phyloP scores from a whole-genome alignment of 2,888 invertebrate species.

The Tuberolachnus salignus region DNA sequence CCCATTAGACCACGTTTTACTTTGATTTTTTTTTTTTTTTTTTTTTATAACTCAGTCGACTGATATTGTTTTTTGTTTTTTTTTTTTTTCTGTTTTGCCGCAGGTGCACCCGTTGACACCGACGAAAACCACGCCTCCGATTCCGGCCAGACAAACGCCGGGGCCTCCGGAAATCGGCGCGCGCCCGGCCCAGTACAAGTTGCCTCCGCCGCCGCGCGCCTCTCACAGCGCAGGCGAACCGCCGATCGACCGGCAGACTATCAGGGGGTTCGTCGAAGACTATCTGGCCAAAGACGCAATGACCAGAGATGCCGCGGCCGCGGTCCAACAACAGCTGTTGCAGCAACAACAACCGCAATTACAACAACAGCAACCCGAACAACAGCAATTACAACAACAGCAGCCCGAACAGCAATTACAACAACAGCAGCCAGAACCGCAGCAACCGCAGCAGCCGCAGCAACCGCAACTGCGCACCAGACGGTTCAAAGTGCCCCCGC shows the following conservation, averaged over 20 bases:
- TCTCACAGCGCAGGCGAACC: conserved; percentile 60
- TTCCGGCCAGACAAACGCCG: conserved; percentile 26
- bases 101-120: neutral
- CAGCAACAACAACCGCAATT: too few relatives aligned
- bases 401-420: neutral
- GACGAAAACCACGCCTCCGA: neutral
- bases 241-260: conserved; percentile 56
- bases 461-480: conserved; percentile 57
- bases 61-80: too few relatives aligned
- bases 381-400: neutral
- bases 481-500: conserved; percentile 60
- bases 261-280: conserved; percentile 19
- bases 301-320: too few relatives aligned
- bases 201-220: conserved; percentile 64
- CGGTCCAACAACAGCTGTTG: neutral
- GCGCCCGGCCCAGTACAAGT: conserved; percentile 56
- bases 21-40: too few relatives aligned
- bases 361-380: neutral
- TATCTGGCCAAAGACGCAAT: neutral
- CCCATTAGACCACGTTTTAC: too few relatives aligned
- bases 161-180: conserved; percentile 34
- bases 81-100: too few relatives aligned
- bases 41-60: too few relatives aligned
- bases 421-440: conserved; percentile 59
- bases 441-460: conserved; percentile 61